Conservation (phyloP, 2,888 invertebrate species). For the Sminthurinus aureus region DNA sequence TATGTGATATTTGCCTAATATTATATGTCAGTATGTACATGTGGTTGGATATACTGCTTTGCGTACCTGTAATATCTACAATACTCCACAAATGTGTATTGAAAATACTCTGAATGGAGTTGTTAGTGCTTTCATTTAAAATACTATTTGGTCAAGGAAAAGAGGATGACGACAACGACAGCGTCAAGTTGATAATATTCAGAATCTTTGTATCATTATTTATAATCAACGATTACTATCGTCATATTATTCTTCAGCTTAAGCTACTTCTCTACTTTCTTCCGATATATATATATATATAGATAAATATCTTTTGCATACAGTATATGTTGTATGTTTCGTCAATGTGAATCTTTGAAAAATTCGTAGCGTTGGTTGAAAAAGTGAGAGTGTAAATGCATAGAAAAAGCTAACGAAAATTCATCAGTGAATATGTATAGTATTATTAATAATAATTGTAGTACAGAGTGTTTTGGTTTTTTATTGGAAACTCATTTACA, state of each 20-base stretch:
- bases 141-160: constrained; percentile 24
- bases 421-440: too few relatives aligned
- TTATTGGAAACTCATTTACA: too few relatives aligned
- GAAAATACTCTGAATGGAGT: constrained; percentile 23
- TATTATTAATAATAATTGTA: too few relatives aligned
- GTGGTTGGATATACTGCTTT: neutral
- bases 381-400: too few relatives aligned
- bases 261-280: constrained; percentile 8
- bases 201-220: neutral
- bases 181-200: constrained; percentile 17
- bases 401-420: too few relatives aligned
- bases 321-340: neutral
- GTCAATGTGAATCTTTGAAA: neutral
- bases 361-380: too few relatives aligned
- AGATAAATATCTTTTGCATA: too few relatives aligned
- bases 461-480: too few relatives aligned
- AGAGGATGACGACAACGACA: neutral
- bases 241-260: neutral
- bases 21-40: neutral
- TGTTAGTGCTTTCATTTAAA: neutral
- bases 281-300: neutral
- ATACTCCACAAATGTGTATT: neutral
- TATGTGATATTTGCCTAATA: neutral
- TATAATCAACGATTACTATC: constrained; percentile 14
- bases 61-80: too few relatives aligned